Conservation (phyloP, 2,888 invertebrate species). For the Limnephilus marmoratus region DNA sequence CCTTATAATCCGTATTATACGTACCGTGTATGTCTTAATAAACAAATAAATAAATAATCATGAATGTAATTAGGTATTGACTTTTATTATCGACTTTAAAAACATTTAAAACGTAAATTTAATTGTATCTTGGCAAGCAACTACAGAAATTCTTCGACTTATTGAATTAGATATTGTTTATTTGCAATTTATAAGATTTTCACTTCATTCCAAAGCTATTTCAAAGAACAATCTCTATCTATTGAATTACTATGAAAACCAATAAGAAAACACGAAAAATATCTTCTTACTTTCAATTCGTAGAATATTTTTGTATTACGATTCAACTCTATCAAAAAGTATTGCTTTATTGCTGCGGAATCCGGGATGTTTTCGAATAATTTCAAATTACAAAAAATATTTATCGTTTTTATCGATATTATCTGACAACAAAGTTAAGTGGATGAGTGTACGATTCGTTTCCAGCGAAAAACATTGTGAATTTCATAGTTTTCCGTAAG, state of each 20-base stretch:
- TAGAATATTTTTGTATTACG: neutral
- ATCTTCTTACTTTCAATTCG: neutral
- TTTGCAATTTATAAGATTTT: neutral
- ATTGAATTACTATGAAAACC: neutral
- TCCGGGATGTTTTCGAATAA: neutral
- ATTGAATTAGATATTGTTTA: no score
- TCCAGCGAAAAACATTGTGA: neutral
- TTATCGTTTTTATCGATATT: neutral
- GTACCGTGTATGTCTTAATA: no score
- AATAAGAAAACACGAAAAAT: neutral
- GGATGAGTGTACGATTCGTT: neutral
- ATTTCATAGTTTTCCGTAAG: neutral
- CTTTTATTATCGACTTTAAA: no score
- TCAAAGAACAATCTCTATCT: neutral
- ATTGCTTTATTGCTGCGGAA: neutral
- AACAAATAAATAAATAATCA: no score
- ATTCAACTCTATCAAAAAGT: neutral
- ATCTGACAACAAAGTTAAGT: slow-evolving; percentile 2
- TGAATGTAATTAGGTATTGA: no score
- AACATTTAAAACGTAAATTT: no score
- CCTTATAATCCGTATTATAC: no score
- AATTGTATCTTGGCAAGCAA: neutral
- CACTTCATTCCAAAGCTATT: no score
- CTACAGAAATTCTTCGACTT: neutral
- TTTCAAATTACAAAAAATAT: neutral